Conservation (phyloP, 2,797 vertebrate species). For the Mastacembelus armatus region DNA sequence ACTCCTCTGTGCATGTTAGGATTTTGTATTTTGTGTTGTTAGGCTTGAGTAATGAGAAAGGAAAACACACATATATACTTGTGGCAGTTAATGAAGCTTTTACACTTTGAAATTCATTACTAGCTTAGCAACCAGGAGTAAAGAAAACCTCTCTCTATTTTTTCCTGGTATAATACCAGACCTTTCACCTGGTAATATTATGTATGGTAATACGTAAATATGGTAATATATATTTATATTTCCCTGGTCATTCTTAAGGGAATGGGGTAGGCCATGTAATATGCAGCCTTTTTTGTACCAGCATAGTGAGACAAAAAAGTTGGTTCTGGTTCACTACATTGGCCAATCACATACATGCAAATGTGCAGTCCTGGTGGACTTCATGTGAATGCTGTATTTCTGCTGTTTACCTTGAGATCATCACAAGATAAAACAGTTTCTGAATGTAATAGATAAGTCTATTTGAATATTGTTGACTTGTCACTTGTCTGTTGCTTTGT, state of each 20-base stretch:
- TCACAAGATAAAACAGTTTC: no score
- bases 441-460: no score
- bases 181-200: slow-evolving; percentile 23
- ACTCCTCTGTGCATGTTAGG: neutral
- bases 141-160: slow-evolving; percentile 4
- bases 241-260: slow-evolving; percentile 54
- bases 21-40: neutral
- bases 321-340: no score
- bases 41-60: neutral
- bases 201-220: no score
- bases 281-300: no score
- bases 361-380: no score
- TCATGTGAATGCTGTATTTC: no score
- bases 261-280: no score
- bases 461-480: slow-evolving; percentile 12
- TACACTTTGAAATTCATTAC: slow-evolving; percentile 23
- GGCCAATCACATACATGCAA: no score
- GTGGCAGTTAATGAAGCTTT: slow-evolving; percentile 28
- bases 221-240: no score
- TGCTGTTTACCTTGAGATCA: no score
- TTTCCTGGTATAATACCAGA: slow-evolving; percentile 29
- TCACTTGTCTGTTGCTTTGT: slow-evolving; percentile 15
- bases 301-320: no score
- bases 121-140: neutral
- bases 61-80: neutral